phyloP scores from a whole-genome alignment of 2,113 vertebrate genomes.

The Bubo bubo region DNA sequence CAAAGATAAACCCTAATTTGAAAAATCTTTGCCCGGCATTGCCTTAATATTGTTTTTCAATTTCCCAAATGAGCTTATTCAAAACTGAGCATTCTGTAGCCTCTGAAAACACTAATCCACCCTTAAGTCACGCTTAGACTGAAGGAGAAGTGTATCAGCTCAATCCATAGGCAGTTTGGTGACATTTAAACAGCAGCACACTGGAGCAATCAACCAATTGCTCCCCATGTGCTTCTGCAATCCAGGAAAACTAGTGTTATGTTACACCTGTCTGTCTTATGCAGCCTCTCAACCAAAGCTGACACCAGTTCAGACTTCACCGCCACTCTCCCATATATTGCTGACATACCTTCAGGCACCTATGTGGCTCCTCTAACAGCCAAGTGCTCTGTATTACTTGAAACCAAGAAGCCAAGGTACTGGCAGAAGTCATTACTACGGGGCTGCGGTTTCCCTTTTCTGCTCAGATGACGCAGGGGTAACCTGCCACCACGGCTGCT shows the following conservation, averaged over 20 bases:
- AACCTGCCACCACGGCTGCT: background rate
- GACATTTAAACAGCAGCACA: background rate
- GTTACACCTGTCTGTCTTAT: background rate
- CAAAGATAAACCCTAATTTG: background rate
- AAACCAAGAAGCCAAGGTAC: background rate
- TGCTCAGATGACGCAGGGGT: rapidly evolving
- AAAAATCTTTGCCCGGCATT: background rate
- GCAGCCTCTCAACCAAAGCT: background rate
- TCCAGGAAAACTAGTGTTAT: background rate
- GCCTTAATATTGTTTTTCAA: background rate
- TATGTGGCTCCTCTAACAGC: too few species aligned
- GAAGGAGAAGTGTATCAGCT: background rate
- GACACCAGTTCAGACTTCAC: background rate
- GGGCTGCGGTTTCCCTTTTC: background rate
- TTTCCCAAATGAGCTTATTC: background rate
- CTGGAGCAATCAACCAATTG: rapidly evolving
- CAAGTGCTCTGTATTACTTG: background rate
- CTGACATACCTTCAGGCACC: background rate
- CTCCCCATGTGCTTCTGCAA: background rate
- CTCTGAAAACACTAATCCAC: background rate
- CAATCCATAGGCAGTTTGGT: background rate
- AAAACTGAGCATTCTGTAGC: background rate
- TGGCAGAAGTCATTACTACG: background rate
- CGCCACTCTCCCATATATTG: background rate
- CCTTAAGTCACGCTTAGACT: background rate